phyloP scores from a whole-genome alignment of 2,888 invertebrate species.

The Hyalella azteca region DNA sequence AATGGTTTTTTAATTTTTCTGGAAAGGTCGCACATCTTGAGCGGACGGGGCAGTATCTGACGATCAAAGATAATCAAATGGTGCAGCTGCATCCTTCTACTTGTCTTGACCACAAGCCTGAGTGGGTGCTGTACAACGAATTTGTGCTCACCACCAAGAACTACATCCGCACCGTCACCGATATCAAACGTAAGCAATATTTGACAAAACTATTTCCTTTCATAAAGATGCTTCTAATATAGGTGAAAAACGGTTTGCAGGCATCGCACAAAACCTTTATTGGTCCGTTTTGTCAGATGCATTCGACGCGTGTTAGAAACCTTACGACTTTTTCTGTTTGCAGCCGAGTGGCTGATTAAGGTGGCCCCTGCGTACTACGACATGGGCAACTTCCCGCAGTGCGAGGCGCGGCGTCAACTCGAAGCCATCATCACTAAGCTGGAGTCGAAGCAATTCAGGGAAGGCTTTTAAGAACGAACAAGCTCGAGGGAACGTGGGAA shows the following conservation, averaged over 20 bases:
- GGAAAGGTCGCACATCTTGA: conserved; percentile 92
- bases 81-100: conserved; percentile 99
- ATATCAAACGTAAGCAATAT: conserved; percentile 88
- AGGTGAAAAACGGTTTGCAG: no score
- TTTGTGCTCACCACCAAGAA: conserved; percentile 99
- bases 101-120: conserved; percentile 98
- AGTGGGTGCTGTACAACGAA: conserved; percentile 99
- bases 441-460: conserved; percentile 86
- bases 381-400: conserved; percentile 94
- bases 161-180: conserved; percentile 98
- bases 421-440: conserved; percentile 85
- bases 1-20: no score
- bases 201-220: no score
- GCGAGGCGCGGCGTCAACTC: conserved; percentile 92
- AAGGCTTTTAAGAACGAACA: conserved; percentile 85
- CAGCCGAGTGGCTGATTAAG: conserved; percentile 92
- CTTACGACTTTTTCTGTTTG: conserved; percentile 59
- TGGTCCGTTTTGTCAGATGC: no score
- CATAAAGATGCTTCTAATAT: no score
- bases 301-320: no score
- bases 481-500: no score
- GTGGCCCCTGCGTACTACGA: conserved; percentile 99
- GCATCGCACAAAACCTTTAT: no score
- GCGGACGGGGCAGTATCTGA: conserved; percentile 95
- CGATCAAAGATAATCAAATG: conserved; percentile 98